Evolutionary conservation across 2,797 vertebrate genomes (phyloP), one percentile per base, ranked within the genome.

Genomic region (Microctenopoma steveboyesi): DNA sequence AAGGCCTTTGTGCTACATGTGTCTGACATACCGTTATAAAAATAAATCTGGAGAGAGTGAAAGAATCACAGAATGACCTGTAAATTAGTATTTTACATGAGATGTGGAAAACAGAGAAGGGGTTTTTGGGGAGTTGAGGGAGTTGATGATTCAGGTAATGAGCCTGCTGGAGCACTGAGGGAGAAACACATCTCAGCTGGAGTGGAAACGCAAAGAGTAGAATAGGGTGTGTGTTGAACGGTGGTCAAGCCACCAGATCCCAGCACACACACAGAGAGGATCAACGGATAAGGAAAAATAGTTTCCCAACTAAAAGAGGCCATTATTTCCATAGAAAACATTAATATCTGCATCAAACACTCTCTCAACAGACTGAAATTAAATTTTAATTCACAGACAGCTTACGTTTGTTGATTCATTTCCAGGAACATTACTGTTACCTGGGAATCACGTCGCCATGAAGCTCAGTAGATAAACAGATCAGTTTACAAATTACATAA

Each of bases 61-160:
- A 27, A 33, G 16, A 54, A 54, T 64, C 48, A 61, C 58, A 59
- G 64, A 51, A 27, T 7, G 7, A 62, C 59, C 74, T 63, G 79
- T 82, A 88, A 83, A 83, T 71, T 47, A 49, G 59, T 63, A 77
- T 83, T 92, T 78, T 75, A 79, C 62, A 71, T 76, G 37, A 84
- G 74, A 91, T 81, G 87, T 86, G 86, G 77, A 88, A 90, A 88
- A 61, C 84, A 90, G 81, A 84, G 71, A 69, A 25, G 58, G 69
- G 65, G 28, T 28, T 74, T 74, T 51, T 53, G 68, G 70, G 74
- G 10, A 39, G 64, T 43, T 10, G 3, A 42, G 64, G 61, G 76
- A 77, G 57, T 40, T 74, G 64, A 57, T 76, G 70, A 77, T 66
- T 82, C 80, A 69, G 68, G 69, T 82, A 87, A 85, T 76, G 73